Base-by-base conservation (phyloP, 92 coral and sea anemone species). In the Isaurus tuberculatus region DNA sequence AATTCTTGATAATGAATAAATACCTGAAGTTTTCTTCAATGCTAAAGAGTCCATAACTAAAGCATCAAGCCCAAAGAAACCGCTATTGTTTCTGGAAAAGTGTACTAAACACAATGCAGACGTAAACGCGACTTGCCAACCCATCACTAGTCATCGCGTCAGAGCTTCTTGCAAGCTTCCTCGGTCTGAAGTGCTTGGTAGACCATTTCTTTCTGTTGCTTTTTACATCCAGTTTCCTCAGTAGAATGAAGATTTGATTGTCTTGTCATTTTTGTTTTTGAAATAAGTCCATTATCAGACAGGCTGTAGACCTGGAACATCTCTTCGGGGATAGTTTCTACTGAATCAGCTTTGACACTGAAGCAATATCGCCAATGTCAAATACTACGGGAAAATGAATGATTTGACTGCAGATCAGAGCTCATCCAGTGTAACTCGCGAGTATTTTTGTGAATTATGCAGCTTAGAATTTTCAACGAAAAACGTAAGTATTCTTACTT, bases 371-470 rank as follows among this genome's bases (percentile, higher is more conserved):
- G 30, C 33, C 10, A 65, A 57, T 77, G 82, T 77, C 32, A 53
- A 34, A 6, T 33, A 57, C 27, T 43, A 55, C 32, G 70, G 36
- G 16, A 77, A 60, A 33, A 77, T 77, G 82, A 40, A 42, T 2
- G 65, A 84, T 29, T 48, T 29, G n/a, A 33, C 83, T 61, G 82
- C 34, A 7, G 73, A 89, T 5, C 68, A 81, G 27, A 89, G 74
- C 33, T 40, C 72, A n/a, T 73, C 86, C 30, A 73, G 84, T 40
- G 25, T 64, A 10, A 34, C 30, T 40, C 73, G 80, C 26, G 93
- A 91, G 19, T 87, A 79, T 83, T 87, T 75, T 79, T 94, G 98
- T 57, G 90, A 94, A 28, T 83, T 94, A 17, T 94, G 98, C 93
- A 89, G 86, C 60, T 83, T 94, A 79, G 95, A 94, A 27, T 94